These are phyloP conservation scores for Xiphophorus couchianus DNA, from an alignment of 2,113 vertebrate species.

Conservation along the genomic window DNA sequence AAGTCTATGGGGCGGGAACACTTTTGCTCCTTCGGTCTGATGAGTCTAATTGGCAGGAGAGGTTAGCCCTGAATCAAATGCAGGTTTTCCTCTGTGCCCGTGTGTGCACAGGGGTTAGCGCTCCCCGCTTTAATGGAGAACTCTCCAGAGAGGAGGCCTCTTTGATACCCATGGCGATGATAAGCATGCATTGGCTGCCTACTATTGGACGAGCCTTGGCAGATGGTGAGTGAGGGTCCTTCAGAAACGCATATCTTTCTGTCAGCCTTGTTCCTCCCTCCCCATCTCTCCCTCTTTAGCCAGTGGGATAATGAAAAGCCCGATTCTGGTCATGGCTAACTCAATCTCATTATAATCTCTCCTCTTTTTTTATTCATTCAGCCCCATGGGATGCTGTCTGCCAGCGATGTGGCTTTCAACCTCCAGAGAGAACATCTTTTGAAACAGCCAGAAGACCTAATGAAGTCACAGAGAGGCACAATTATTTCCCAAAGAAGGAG, in stretches of 20 bases:
- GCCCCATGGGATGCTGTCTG: conserved; percentile 86
- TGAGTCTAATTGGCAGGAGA: conserved; percentile 54
- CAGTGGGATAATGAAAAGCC: conserved; percentile 82
- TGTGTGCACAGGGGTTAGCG: conserved; percentile 49
- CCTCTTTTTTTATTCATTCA: conserved; percentile 82
- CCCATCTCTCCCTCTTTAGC: conserved; percentile 64
- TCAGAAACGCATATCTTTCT: conserved; percentile 83
- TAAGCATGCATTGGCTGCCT: conserved; percentile 74
- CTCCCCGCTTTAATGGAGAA: conserved; percentile 79
- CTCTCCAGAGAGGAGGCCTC: conserved; percentile 77
- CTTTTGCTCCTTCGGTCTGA: conserved; percentile 8
- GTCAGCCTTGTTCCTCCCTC: conserved; percentile 66
- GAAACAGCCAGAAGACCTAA: conserved; percentile 84
- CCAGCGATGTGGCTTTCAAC: conserved; percentile 86
- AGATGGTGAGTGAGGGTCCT: conserved; percentile 84
- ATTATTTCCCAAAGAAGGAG: conserved; percentile 84
- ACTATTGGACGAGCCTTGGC: conserved; percentile 76
- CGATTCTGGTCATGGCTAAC: conserved; percentile 88
- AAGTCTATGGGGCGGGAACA: background rate
- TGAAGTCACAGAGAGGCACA: conserved; percentile 86
- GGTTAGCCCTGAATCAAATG: conserved; percentile 56
- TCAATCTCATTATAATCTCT: conserved; percentile 94
- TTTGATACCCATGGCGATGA: conserved; percentile 82
- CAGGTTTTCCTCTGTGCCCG: conserved; percentile 7
- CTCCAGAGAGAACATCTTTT: conserved; percentile 83